phyloP scores from a whole-genome alignment of 2,888 invertebrate genomes.

The Drosophila paracracens region DNA sequence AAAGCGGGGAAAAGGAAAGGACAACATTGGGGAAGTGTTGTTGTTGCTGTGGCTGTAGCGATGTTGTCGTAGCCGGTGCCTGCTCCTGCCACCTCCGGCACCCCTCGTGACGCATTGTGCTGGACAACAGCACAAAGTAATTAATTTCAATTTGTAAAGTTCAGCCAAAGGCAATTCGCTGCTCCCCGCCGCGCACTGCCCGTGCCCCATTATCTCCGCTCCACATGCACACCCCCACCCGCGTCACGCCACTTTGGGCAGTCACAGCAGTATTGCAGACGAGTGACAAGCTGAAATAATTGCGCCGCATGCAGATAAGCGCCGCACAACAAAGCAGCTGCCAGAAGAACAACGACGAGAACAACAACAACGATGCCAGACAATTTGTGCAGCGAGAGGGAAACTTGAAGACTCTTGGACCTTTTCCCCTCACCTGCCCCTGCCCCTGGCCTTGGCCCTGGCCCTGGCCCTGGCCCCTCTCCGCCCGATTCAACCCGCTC shows the following conservation, averaged over 20 bases:
- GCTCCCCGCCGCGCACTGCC: constrained; percentile 5
- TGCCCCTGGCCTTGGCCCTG: not conserved
- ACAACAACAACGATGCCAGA: constrained; percentile 42
- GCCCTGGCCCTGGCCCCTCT: no score
- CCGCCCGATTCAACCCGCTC: not conserved
- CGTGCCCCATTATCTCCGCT: not conserved
- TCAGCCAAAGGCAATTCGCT: constrained; percentile 62
- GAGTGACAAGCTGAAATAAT: constrained; percentile 75
- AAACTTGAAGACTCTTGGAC: constrained; percentile 31
- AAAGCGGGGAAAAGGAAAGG: not conserved
- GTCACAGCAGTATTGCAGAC: constrained; percentile 31
- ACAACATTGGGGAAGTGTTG: not conserved
- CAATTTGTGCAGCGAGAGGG: constrained; percentile 61
- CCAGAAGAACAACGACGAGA: constrained; percentile 41
- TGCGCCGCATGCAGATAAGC: constrained; percentile 77
- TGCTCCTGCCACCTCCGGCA: not conserved
- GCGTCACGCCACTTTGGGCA: not conserved
- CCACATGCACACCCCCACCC: not conserved
- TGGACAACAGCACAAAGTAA: constrained; percentile 70
- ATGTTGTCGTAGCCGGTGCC: constrained; percentile 19
- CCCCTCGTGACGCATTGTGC: constrained; percentile 16
- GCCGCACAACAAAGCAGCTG: constrained; percentile 57
- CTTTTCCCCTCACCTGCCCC: not conserved
- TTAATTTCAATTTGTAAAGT: constrained; percentile 82
- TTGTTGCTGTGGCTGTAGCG: constrained; percentile 1